phyloP scores from a whole-genome alignment of 53 echinoderm and acorn worm species.

The Glandiceps talaboti region DNA sequence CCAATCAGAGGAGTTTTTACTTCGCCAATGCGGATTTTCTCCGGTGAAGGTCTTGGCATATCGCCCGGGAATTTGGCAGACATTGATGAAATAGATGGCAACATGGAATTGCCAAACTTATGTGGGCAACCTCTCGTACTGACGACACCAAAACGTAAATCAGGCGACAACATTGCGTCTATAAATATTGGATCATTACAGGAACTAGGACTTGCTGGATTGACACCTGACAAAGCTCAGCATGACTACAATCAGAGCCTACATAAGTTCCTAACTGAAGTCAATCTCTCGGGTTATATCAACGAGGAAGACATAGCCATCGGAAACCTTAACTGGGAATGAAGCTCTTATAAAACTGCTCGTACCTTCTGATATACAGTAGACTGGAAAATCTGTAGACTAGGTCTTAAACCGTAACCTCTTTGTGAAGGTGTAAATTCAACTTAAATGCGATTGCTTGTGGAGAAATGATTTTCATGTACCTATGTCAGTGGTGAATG shows the following conservation, averaged over 20 bases:
- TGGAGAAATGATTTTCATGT: too few relatives aligned
- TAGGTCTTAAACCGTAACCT: too few relatives aligned
- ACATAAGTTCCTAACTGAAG: constrained; percentile 53
- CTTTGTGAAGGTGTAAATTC: too few relatives aligned
- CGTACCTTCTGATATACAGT: too few relatives aligned
- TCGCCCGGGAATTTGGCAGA: not conserved
- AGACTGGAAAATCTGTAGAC: too few relatives aligned
- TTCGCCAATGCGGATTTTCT: not conserved
- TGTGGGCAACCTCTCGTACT: not conserved
- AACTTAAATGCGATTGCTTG: too few relatives aligned
- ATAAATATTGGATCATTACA: constrained; percentile 30
- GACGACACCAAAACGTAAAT: not conserved
- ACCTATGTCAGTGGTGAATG: too few relatives aligned
- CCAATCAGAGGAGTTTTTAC: not conserved
- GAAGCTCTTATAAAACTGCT: too few relatives aligned
- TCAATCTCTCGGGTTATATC: constrained; percentile 33
- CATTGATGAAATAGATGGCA: not conserved
- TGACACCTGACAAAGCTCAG: constrained; percentile 34
- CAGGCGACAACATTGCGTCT: too few relatives aligned
- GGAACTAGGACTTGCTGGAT: constrained; percentile 33
- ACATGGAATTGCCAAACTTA: too few relatives aligned
- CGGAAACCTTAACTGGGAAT: constrained; percentile 46
- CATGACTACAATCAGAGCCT: constrained; percentile 48
- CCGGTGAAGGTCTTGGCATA: not conserved
- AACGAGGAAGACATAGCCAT: constrained; percentile 32